These are phyloP conservation scores for Resseliella maxima DNA, from an alignment of 2,888 invertebrate genomes.

Conservation along the genomic window DNA sequence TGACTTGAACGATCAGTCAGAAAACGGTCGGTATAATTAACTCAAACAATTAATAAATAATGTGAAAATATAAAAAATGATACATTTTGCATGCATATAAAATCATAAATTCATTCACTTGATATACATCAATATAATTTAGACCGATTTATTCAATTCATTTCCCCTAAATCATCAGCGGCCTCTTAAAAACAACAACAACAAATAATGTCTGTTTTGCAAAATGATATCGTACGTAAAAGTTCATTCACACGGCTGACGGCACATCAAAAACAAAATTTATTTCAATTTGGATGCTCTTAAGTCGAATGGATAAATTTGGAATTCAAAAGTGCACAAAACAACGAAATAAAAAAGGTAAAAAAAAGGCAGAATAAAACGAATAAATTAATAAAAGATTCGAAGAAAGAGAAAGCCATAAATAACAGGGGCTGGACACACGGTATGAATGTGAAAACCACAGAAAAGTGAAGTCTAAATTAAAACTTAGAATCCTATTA, in stretches of 20 bases:
- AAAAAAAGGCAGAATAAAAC: not conserved
- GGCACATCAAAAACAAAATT: no score
- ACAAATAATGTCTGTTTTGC: not conserved
- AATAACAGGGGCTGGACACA: no score
- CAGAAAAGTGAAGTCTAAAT: no score
- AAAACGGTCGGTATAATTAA: not conserved
- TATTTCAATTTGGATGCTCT: no score
- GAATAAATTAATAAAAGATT: not conserved
- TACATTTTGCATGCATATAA: not conserved
- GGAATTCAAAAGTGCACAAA: not conserved
- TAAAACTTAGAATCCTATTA: no score
- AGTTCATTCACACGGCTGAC: slow-evolving; percentile 37
- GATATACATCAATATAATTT: not conserved
- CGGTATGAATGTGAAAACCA: no score
- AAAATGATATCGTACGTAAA: not conserved
- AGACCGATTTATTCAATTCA: slow-evolving; percentile 2
- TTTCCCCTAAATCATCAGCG: not conserved
- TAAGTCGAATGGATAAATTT: no score
- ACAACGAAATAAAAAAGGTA: not conserved
- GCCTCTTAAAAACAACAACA: no score
- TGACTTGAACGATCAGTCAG: no score
- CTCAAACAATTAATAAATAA: not conserved
- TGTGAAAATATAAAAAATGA: not conserved
- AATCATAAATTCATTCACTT: not conserved
- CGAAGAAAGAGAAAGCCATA: no score